Conservation (phyloP, 2,888 invertebrate genomes). For the Belgica antarctica region DNA sequence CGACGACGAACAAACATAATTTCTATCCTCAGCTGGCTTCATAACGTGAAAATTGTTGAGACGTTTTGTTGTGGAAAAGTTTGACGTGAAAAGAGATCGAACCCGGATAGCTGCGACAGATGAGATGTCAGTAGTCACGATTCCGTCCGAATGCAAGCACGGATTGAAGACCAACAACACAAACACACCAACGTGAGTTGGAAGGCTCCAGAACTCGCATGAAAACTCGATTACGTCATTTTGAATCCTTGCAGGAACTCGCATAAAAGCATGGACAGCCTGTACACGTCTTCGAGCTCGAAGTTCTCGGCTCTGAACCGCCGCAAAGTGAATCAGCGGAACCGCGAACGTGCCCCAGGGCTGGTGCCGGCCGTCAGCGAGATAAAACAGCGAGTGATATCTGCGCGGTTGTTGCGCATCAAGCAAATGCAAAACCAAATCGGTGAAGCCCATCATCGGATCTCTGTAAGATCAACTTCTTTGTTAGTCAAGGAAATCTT, state of each 20-base stretch:
- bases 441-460: constrained; percentile 73
- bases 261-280: constrained; percentile 55
- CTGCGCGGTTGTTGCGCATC: constrained; percentile 71
- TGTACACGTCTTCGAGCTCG: constrained; percentile 53
- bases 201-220: constrained; percentile 1
- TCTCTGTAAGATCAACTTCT: constrained; percentile 61
- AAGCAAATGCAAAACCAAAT: constrained; percentile 78
- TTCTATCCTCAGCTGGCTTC: not conserved
- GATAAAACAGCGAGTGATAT: constrained; percentile 66
- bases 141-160: constrained; percentile 25
- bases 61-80: not conserved
- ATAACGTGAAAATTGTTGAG: constrained; percentile 36
- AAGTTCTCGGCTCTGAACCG: constrained; percentile 52
- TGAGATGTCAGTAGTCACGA: constrained; percentile 41
- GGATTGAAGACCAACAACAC: constrained; percentile 19
- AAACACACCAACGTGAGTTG: constrained; percentile 27
- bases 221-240: not conserved
- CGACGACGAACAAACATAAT: constrained; percentile 35
- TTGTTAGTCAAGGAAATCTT: not conserved
- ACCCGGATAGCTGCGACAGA: not conserved
- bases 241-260: constrained; percentile 47
- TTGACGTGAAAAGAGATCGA: not conserved
- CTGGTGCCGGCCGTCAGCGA: constrained; percentile 52
- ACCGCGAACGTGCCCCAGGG: constrained; percentile 47
- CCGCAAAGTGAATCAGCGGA: constrained; percentile 47